Conservation (phyloP, 2,797 vertebrate genomes). For the Crocodylus rhombifer region DNA sequence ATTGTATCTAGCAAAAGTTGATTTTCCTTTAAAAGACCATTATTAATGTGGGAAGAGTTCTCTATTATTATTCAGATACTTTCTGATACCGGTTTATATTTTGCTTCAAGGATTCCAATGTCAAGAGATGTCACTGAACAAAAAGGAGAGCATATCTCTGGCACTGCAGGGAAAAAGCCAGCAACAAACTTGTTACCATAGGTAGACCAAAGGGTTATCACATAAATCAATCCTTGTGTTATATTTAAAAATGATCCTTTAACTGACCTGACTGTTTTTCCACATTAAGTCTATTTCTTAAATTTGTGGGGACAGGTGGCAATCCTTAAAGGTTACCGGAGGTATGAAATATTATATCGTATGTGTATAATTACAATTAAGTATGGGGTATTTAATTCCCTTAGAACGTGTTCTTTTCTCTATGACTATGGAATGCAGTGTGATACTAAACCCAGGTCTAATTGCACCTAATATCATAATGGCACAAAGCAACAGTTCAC, state of each 20-base stretch:
- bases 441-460: constrained; percentile 22
- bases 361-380: constrained; percentile 34
- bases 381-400: not conserved
- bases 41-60: not conserved
- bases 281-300: constrained; percentile 59
- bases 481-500: constrained; percentile 14
- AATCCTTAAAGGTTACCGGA: constrained; percentile 35
- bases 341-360: not conserved
- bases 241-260: constrained; percentile 67
- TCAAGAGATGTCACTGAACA: not conserved
- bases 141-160: not conserved
- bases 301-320: constrained; percentile 53
- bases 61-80: not conserved
- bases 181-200: not conserved
- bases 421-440: not conserved
- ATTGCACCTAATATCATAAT: constrained; percentile 22
- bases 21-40: not conserved
- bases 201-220: constrained; percentile 43
- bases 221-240: constrained; percentile 28
- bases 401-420: constrained; percentile 12
- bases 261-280: constrained; percentile 62
- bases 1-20: not conserved
- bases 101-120: not conserved
- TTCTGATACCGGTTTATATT: not conserved
- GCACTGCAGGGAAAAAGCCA: not conserved